Conservation (phyloP, 2,113 vertebrate species). For the Mastomys natalensis region DNA sequence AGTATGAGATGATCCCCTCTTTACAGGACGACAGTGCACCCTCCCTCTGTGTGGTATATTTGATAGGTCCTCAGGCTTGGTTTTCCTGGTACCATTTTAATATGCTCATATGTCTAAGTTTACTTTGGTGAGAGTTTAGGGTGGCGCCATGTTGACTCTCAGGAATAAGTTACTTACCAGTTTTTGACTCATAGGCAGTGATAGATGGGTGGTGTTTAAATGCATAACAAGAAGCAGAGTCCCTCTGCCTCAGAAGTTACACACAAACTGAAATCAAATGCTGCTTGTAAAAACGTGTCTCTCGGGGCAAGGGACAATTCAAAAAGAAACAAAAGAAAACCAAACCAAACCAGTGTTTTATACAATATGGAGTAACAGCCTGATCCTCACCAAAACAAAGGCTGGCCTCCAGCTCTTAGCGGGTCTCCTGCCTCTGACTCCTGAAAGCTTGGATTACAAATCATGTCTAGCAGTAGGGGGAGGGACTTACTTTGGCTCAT, state of each 20-base stretch:
- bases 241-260: not conserved
- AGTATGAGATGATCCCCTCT: not conserved
- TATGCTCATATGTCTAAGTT: not conserved
- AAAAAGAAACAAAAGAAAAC: not conserved
- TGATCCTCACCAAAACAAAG: not conserved
- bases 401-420: too few relatives aligned
- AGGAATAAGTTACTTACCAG: not conserved
- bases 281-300: not conserved
- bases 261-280: not conserved
- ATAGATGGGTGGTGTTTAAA: not conserved
- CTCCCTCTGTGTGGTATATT: not conserved
- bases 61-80: too few relatives aligned
- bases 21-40: not conserved
- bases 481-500: too few relatives aligned
- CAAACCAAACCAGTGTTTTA: not conserved
- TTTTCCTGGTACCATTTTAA: not conserved
- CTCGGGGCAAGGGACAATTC: not conserved
- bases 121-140: not conserved
- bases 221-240: not conserved
- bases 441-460: not conserved
- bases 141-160: not conserved
- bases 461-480: too few relatives aligned
- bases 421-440: not conserved
- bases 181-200: not conserved
- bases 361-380: not conserved